Base-by-base conservation (phyloP, 2,797 vertebrate genomes). In the Dallia pectoralis region DNA sequence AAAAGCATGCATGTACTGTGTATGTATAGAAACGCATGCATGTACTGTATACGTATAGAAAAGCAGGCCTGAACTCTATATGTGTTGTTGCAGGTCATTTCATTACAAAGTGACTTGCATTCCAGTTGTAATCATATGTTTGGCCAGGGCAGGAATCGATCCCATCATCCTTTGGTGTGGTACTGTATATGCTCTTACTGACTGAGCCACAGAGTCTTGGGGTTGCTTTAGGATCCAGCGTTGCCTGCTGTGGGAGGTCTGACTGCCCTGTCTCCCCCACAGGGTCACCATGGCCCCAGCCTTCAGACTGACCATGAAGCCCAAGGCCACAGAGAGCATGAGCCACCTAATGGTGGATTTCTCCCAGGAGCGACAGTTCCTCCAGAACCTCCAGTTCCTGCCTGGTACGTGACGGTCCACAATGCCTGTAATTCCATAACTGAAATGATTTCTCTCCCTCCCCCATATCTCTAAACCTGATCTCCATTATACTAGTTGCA, bases 271-370 rank as follows among this genome's bases (percentile, higher is more conserved):
- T 19, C 29, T 2, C 15, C 64, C 33, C 56, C 78, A 75, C 59
- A 98, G 97, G 90, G 96, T 98, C 75, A 98, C 96, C 27, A 95
- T 96, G 96, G 95, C 96, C 70, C 93, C 96, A 14, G 96, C 95
- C 0, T 98, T 98, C 81, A 93, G 95, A 33, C 88, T 98, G 74
- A 94, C 95, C 11, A 91, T 96, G 87, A 96, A 95, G 86, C 94
- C 92, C 15, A 90, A 87, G 25, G 94, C 92, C 83, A 94, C 95
- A 19, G 95, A 96, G 72, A 96, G 90, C 82, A 97, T 98, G 96
- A 93, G 93, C 25, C 94, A 96, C 27, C 89, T 97, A 81, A 96
- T 94, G 72, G 96, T 96, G 53, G 96, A 98, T 89, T 98, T 98
- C 47, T 84, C 92, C 79, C 74, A 88, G n/a, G 96, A 98, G 89